Conservation (phyloP, 1,140 invertebrate genomes). For the Cydia amplana region DNA sequence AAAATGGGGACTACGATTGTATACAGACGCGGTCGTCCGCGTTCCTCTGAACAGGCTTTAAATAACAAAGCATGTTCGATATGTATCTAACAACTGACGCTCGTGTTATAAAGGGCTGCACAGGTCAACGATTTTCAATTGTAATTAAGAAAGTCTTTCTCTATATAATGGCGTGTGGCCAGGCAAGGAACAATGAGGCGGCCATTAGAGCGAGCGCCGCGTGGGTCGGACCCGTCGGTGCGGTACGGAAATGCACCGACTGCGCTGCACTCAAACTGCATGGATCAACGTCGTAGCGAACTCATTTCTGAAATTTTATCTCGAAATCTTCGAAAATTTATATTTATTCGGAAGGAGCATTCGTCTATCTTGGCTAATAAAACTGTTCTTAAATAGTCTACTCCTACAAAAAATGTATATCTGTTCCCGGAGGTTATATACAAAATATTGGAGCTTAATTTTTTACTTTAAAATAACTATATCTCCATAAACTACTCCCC, state of each 20-base stretch:
- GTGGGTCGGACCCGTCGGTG: slow-evolving; percentile 13
- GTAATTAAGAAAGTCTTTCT: slow-evolving; percentile 32
- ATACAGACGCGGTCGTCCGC: too few species aligned
- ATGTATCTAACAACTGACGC: background rate
- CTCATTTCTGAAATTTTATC: background rate
- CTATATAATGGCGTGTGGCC: background rate
- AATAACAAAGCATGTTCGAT: slow-evolving; percentile 7
- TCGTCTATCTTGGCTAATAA: background rate
- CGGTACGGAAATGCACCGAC: slow-evolving; percentile 26
- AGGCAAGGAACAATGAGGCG: slow-evolving; percentile 4
- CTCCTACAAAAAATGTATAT: too few species aligned
- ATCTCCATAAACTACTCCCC: too few species aligned
- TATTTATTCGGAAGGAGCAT: background rate
- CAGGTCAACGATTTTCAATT: slow-evolving; percentile 24
- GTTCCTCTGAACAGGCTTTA: background rate
- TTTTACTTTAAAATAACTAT: too few species aligned
- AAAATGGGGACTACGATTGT: too few species aligned
- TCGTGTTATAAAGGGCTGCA: slow-evolving; percentile 16
- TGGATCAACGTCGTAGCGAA: slow-evolving; percentile 18
- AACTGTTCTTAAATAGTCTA: background rate
- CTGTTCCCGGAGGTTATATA: too few species aligned
- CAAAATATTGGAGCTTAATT: too few species aligned
- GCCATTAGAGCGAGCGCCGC: background rate
- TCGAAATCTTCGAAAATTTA: background rate
- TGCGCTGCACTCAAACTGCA: slow-evolving; percentile 24